phyloP scores from a whole-genome alignment of 2,113 vertebrate genomes.

The Percina caprodes region DNA sequence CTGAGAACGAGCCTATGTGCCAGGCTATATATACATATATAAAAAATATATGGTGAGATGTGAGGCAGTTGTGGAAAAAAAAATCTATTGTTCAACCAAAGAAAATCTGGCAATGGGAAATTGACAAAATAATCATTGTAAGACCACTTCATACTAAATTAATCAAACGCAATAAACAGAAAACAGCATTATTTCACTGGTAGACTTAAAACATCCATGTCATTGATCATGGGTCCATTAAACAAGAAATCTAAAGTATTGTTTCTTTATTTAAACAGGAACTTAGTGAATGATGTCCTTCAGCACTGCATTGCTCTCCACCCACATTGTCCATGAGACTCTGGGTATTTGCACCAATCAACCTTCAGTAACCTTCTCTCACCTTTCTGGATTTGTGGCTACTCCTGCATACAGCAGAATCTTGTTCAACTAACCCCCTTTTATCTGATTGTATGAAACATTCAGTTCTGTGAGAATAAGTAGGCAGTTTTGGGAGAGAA shows the following conservation, averaged over 20 bases:
- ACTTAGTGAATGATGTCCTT: background rate
- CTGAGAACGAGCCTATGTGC: constrained; percentile 15
- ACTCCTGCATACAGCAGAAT: background rate
- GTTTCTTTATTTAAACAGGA: background rate
- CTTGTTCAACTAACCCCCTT: background rate
- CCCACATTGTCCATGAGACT: constrained; percentile 4
- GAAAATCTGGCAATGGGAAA: background rate
- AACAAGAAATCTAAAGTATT: background rate
- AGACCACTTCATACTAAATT: background rate
- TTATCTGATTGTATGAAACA: background rate
- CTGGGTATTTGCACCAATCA: constrained; percentile 29
- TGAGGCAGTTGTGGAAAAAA: background rate
- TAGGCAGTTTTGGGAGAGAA: background rate
- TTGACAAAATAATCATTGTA: background rate
- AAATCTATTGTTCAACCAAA: background rate
- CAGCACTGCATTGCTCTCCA: background rate
- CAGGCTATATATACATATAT: background rate
- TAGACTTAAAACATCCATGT: background rate
- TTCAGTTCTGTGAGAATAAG: background rate
- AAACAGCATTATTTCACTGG: background rate
- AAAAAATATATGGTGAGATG: background rate
- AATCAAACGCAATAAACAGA: background rate
- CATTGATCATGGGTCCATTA: background rate
- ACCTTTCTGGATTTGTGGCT: constrained; percentile 24
- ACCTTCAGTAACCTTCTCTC: constrained; percentile 21